Evolutionary conservation across 2,888 invertebrate genomes (phyloP).

Genomic region (Protonemura montana): DNA sequence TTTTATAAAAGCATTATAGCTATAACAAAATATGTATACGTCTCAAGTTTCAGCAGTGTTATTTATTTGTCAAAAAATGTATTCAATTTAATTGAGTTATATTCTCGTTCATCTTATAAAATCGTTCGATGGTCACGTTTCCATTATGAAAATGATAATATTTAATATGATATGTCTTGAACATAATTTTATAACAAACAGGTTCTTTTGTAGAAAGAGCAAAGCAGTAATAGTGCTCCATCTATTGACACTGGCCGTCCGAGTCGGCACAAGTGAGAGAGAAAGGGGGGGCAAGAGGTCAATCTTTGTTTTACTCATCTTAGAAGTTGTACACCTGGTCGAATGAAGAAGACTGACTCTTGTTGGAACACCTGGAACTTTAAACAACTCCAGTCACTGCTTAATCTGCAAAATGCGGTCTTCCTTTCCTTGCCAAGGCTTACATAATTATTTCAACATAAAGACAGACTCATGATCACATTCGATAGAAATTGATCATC

Average conservation of each 20-base stretch:
- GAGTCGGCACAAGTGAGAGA: slow-evolving; percentile 33
- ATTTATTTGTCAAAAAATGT: background rate
- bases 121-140: slow-evolving; percentile 4
- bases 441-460: slow-evolving; percentile 12
- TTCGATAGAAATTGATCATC: background rate
- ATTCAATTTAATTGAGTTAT: background rate
- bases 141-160: background rate
- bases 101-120: slow-evolving; percentile 3
- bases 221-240: slow-evolving; percentile 9
- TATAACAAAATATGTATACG: background rate
- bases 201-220: slow-evolving; percentile 5
- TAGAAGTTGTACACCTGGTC: slow-evolving; percentile 35
- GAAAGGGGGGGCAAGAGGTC: slow-evolving; percentile 38
- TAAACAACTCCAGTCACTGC: slow-evolving; percentile 8
- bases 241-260: background rate
- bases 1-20: background rate
- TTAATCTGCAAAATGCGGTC: slow-evolving; percentile 14
- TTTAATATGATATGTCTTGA: background rate
- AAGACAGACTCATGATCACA: slow-evolving; percentile 1
- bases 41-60: background rate
- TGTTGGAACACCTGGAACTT: slow-evolving; percentile 35
- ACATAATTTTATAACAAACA: slow-evolving; percentile 7
- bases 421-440: background rate
- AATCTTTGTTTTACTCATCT: slow-evolving; percentile 40
- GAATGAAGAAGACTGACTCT: slow-evolving; percentile 28